Base-by-base conservation (phyloP, 2,797 vertebrate species). In the Acestrorhynchus altus region DNA sequence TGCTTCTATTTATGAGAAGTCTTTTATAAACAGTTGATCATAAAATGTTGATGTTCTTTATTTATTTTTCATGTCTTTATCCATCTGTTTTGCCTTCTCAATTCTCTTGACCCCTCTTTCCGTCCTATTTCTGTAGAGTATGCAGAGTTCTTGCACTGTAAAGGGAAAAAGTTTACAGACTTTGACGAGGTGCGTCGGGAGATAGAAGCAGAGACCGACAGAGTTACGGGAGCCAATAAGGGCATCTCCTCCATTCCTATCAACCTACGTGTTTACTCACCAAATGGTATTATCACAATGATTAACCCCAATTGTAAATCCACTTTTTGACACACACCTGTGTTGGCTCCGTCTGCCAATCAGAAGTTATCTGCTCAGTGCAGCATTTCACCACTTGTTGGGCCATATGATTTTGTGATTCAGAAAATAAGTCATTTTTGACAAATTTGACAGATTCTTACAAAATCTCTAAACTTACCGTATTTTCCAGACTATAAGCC, bases 211-310 rank as follows among this genome's bases (percentile, higher is more conserved):
- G 97, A 99, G 90, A 98, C 97, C 0, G 86, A 91, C 79, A 90
- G 96, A 85, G 88, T 96, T 68, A 97, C 95, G 0, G 97, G 97
- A 86, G 92, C 94, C 49, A 98, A 98, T 86, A 98, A 96, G 85
- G 95, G 95, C 72, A 96, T 98, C 89, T 99, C 96, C 12, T 90
- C 95, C 1, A 89, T 96, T 65, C 96, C 98, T 71, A 98, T 99
- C 84, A 94, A 94, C 86, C 93, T 99, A 28, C 90, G 94, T 1
- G 94, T 99, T 72, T 94, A 96, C 82, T 99, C 98, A 47, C 97
- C 96, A 4, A 92, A 98, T 0, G 97, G 96, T 99, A 91, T 72
- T 24, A 54, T n/a, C 42, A 4, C 18, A 4, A 15, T n/a, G 54
- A 28, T n/a, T 11, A 51, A 0, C 4, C 63, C 20, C 1, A 67